Evolutionary conservation across 2,797 vertebrate genomes (phyloP), one percentile per base, ranked within the genome.

Genomic region (Notoglanidium macrostoma): DNA sequence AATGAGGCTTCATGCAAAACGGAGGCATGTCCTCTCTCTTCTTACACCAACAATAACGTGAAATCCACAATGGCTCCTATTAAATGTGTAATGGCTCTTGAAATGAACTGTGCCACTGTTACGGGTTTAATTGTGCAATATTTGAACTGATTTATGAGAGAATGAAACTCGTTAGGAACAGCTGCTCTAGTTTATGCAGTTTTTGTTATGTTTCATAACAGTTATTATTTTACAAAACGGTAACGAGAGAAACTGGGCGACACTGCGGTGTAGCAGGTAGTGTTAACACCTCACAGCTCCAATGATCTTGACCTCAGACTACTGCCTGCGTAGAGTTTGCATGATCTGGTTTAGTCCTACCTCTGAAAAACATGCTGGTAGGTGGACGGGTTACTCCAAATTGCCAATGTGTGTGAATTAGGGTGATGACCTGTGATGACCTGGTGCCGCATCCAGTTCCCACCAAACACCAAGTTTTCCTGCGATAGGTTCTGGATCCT

Each of bases 81-180:
- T 44, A 23, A 73, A 81, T 6, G 32, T 11, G 61, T 26, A 81
- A 65, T 65, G 15, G 76, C 72, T 84, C 54, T 51, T 61, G 26
- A 63, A 88, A 61, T 49, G 26, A 87, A 72, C 26, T 63, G 44
- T 54, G 23, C 29, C 63, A 85, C 61, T 80, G 63, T 80, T 82
- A 49, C 1, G 17, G n/a, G 29, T 29, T 51, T 80, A 11, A 72
- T 65, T 73, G 74, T n/a, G 74, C 59, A 57, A 26, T 46, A 65
- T 79, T 78, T 72, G 19, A 51, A 73, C 0, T 80, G 67, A 74
- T 63, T 87, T 70, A 65, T 81, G 55, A 74, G 26, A 7, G 54
- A 72, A 63, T 10, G 0, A 77, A 49, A 44, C 26, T 76, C 61
- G 35, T 63, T 57, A 61, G 35, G 4, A 73, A 76, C 5, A n/a